Evolutionary conservation across 2,888 invertebrate species (phyloP).

Genomic region (Mesorhabditis spiculigera): DNA sequence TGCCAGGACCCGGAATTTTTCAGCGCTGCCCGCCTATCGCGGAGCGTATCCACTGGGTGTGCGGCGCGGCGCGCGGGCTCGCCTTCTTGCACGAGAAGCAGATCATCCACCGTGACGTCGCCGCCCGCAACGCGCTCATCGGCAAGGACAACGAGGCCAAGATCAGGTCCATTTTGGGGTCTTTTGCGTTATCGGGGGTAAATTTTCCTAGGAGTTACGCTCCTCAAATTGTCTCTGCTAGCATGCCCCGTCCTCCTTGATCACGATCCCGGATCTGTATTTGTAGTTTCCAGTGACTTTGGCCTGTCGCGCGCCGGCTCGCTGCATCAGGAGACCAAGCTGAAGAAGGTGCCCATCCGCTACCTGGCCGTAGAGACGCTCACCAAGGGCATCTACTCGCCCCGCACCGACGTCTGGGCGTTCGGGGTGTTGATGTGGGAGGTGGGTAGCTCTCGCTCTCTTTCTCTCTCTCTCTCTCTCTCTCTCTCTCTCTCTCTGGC

Average conservation of each 20-base stretch:
- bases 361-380: neutral
- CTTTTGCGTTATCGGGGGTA: no score
- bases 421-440: neutral
- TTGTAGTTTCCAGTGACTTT: neutral
- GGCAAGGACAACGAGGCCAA: neutral
- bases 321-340: neutral
- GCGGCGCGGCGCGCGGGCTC: neutral
- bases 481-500: no score
- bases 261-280: no score
- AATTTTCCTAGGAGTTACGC: no score
- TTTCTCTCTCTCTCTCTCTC: no score
- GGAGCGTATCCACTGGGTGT: neutral
- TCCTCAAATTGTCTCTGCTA: no score
- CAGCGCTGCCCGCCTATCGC: neutral
- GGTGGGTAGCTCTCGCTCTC: neutral
- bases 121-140: neutral
- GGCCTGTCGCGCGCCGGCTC: neutral
- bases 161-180: neutral
- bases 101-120: slow-evolving; percentile 1
- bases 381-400: neutral
- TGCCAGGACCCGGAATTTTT: neutral
- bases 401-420: slow-evolving; percentile 3
- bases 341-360: slow-evolving; percentile 1
- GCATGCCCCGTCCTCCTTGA: no score
- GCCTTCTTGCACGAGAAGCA: neutral